Conservation (phyloP, 2,797 vertebrate genomes). For the Gymnopithys bicolor region DNA sequence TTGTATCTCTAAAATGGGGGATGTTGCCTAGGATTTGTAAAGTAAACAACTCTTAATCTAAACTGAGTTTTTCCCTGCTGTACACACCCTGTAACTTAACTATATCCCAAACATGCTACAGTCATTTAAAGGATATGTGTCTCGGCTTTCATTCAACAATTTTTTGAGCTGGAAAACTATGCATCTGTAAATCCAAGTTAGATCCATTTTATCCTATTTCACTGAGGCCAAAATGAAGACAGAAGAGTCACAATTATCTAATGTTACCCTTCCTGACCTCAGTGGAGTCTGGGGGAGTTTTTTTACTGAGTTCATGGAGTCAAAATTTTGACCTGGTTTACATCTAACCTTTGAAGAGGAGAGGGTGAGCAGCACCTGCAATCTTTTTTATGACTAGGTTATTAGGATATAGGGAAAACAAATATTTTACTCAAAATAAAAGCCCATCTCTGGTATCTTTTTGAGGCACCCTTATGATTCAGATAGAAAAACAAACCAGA, state of each 20-base stretch:
- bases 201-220: not conserved
- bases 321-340: not conserved
- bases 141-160: not conserved
- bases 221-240: not conserved
- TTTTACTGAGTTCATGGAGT: not conserved
- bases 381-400: not conserved
- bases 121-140: not conserved
- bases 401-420: not conserved
- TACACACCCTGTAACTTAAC: constrained; percentile 16
- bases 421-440: not conserved
- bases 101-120: not conserved
- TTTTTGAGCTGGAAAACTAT: not conserved
- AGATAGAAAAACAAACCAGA: not conserved
- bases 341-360: not conserved
- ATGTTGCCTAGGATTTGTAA: not conserved
- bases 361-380: not conserved
- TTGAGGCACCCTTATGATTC: not conserved
- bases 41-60: constrained; percentile 19
- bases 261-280: not conserved
- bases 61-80: not conserved
- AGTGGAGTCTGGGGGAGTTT: not conserved
- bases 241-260: not conserved
- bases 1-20: not conserved
- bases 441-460: not conserved
- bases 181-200: not conserved